Evolutionary conservation across 2,888 invertebrate species (phyloP).

Genomic region (Calliscelio sp.): DNA sequence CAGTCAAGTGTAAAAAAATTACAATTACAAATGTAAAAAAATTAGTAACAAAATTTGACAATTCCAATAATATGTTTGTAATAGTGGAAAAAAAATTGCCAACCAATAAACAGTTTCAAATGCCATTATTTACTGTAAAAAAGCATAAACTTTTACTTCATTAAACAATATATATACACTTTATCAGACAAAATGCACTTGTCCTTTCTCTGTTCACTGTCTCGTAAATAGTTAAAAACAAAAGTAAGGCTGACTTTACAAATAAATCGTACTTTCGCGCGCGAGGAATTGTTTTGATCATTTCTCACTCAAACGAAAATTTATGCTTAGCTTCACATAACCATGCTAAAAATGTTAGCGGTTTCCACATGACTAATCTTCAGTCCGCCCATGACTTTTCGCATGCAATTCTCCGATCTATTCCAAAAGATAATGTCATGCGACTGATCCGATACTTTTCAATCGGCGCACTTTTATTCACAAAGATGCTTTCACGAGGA

Average conservation of each 20-base stretch:
- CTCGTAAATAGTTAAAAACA: conserved; percentile 38
- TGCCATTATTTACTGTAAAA: no score
- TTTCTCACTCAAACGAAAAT: conserved; percentile 57
- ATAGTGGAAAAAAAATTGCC: no score
- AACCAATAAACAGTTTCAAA: no score
- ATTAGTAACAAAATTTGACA: no score
- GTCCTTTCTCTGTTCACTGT: not conserved
- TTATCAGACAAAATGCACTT: not conserved
- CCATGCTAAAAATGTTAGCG: conserved; percentile 47
- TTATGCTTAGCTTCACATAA: conserved; percentile 54
- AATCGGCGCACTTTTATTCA: conserved; percentile 14
- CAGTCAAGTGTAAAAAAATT: no score
- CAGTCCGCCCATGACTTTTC: conserved; percentile 60
- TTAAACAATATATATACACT: not conserved
- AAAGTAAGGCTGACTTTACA: conserved; percentile 19
- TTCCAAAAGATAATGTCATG: conserved; percentile 64
- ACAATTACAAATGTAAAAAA: no score
- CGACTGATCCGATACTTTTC: conserved; percentile 56
- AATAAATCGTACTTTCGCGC: conserved; percentile 52
- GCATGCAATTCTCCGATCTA: conserved; percentile 57
- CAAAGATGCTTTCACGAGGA: conserved; percentile 55
- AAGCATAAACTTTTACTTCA: not conserved
- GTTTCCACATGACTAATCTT: conserved; percentile 65
- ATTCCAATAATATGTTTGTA: no score
- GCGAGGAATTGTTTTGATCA: conserved; percentile 47